These are phyloP conservation scores for Mus spretus DNA, from an alignment of 2,797 vertebrate species.

Conservation along the genomic window DNA sequence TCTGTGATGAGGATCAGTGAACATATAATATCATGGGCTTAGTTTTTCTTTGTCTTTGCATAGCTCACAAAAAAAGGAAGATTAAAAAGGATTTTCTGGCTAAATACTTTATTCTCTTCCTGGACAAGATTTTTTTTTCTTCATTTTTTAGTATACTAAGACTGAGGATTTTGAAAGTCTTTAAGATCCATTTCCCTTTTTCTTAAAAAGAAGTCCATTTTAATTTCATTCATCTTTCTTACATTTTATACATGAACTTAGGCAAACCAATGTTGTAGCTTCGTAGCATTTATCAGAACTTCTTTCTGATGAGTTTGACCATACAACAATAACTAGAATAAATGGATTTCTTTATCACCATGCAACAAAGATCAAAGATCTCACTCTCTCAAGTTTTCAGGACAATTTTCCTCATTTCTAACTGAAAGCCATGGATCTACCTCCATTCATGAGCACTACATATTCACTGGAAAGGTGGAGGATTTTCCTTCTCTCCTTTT, in stretches of 20 bases:
- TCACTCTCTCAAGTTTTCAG: not conserved
- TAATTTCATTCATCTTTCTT: constrained; percentile 27
- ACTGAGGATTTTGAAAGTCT: not conserved
- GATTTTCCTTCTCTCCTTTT: not conserved
- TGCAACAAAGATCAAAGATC: not conserved
- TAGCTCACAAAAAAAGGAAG: too few relatives aligned
- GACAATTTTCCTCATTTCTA: not conserved
- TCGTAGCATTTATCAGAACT: not conserved
- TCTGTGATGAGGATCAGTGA: not conserved
- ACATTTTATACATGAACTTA: not conserved
- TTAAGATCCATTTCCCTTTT: not conserved
- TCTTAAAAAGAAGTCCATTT: not conserved
- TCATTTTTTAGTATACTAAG: not conserved
- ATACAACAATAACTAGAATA: not conserved
- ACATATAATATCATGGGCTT: too few relatives aligned
- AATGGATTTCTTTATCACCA: not conserved
- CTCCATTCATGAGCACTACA: not conserved
- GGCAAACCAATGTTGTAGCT: not conserved
- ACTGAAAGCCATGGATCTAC: not conserved
- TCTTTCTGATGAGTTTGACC: not conserved
- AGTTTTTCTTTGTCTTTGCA: not conserved
- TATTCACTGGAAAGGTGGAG: not conserved
- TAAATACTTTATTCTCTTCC: not conserved
- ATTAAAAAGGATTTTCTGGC: not conserved
- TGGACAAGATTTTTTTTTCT: not conserved